Evolutionary conservation across 2,113 vertebrate genomes (phyloP).

Genomic region (Petrocephalus microphthalmus): DNA sequence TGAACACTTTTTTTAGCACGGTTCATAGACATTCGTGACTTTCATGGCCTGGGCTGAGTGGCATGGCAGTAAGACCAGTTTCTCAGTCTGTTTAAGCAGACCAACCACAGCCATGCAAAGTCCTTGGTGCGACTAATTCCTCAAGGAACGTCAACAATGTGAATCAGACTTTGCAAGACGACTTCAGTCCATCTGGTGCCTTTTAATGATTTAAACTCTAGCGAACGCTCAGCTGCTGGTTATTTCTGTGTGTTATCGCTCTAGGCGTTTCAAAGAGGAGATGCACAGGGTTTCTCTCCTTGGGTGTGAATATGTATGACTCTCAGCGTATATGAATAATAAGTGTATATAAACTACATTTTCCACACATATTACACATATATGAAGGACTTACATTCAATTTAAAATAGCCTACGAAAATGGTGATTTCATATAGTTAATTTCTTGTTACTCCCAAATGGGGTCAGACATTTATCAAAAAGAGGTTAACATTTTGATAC

Average conservation of each 20-base stretch:
- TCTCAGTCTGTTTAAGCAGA: neutral
- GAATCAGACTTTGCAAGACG: neutral
- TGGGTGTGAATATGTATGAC: neutral
- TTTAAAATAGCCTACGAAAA: neutral
- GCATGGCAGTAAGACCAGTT: neutral
- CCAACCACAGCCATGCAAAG: neutral
- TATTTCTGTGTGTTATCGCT: neutral
- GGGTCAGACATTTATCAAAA: neutral
- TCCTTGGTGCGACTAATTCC: neutral
- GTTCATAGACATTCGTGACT: neutral
- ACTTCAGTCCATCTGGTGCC: neutral
- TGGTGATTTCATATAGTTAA: neutral
- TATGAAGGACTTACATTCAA: neutral
- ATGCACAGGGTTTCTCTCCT: neutral
- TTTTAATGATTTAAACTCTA: neutral
- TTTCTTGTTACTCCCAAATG: neutral
- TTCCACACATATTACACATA: neutral
- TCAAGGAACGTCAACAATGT: neutral
- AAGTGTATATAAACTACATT: neutral
- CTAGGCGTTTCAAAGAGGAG: neutral
- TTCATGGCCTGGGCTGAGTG: neutral
- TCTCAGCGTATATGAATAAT: neutral
- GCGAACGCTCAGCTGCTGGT: neutral
- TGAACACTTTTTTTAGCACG: too few species aligned
- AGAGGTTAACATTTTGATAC: too few species aligned